Conservation (phyloP, 2,888 invertebrate genomes). For the Coenonympha glycerion region DNA sequence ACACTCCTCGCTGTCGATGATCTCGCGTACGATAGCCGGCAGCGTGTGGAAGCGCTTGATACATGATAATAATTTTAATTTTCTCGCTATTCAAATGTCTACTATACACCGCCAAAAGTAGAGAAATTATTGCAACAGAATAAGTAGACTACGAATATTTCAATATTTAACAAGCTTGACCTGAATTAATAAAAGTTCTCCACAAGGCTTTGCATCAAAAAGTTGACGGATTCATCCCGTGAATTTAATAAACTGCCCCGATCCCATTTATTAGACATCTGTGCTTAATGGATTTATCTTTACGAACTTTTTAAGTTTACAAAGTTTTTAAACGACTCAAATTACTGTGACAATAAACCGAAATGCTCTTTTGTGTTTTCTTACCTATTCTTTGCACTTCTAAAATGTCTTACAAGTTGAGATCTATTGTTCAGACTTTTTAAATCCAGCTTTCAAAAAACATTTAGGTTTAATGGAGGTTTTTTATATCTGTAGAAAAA, state of each 20-base stretch:
- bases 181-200: slow-evolving; percentile 2
- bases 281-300: slow-evolving; percentile 4
- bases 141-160: no score
- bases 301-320: no score
- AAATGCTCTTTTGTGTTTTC: background rate
- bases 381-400: background rate
- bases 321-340: background rate
- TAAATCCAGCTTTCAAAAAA: background rate
- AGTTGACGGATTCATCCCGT: background rate
- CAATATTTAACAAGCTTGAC: slow-evolving; percentile 3
- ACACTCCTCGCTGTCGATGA: no score
- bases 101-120: no score
- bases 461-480: no score
- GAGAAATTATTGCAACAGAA: no score
- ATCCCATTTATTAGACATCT: background rate
- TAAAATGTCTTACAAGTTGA: background rate
- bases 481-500: no score
- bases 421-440: background rate
- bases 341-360: background rate
- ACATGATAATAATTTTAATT: no score
- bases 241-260: background rate
- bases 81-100: no score
- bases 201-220: background rate
- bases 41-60: no score
- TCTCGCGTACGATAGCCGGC: no score